These are phyloP conservation scores for Imbricaverruca yamaguchii DNA, from an alignment of 2,888 invertebrate species.

Conservation along the genomic window DNA sequence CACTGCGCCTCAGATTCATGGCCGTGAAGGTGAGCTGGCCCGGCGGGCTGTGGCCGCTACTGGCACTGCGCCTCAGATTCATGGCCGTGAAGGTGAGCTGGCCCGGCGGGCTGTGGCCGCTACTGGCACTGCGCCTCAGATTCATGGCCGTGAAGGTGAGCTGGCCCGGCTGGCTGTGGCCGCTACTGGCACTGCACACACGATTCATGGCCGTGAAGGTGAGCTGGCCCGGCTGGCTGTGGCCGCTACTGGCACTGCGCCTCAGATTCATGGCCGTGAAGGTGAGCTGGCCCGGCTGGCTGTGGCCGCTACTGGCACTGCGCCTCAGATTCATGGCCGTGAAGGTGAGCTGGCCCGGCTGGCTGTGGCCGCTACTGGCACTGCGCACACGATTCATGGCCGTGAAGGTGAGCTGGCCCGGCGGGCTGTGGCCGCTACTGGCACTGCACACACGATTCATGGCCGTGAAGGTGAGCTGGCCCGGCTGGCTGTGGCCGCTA, in stretches of 20 bases:
- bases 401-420: conserved; percentile 29
- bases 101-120: too few species aligned
- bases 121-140: too few species aligned
- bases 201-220: conserved; percentile 32
- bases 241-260: too few species aligned
- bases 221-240: not conserved
- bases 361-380: too few species aligned
- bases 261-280: conserved; percentile 31
- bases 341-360: conserved; percentile 26
- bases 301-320: too few species aligned
- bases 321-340: conserved; percentile 29
- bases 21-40: conserved; percentile 30
- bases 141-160: conserved; percentile 33
- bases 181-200: too few species aligned
- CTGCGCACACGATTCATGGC: conserved; percentile 24
- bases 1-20: conserved; percentile 3
- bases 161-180: too few species aligned
- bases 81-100: conserved; percentile 31
- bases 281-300: conserved; percentile 21
- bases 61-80: too few species aligned
- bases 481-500: too few species aligned
- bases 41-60: too few species aligned
- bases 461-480: conserved; percentile 30
- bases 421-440: too few species aligned
- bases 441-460: not conserved